Evolutionary conservation across 1,140 invertebrate genomes (phyloP).

Genomic region (Drosophila kepulauana): DNA sequence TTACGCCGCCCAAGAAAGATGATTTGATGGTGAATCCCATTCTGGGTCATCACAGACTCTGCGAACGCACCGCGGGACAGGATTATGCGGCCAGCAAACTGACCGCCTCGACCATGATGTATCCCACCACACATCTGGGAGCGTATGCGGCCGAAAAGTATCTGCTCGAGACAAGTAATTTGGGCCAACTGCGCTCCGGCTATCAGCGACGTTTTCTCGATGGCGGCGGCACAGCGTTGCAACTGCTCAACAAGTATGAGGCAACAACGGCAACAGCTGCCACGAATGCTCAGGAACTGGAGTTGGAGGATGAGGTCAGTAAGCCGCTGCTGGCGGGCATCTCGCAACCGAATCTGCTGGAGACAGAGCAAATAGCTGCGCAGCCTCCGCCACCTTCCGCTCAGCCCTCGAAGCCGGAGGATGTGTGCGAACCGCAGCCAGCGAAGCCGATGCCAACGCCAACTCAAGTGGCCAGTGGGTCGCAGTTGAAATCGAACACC

Average conservation of each 20-base stretch:
- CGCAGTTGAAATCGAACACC: constrained; percentile 70
- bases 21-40: constrained; percentile 86
- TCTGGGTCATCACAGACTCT: constrained; percentile 87
- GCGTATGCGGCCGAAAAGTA: constrained; percentile 77
- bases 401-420: constrained; percentile 54
- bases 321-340: constrained; percentile 68
- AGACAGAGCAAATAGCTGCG: constrained; percentile 23
- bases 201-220: constrained; percentile 75
- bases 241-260: constrained; percentile 60
- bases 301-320: constrained; percentile 68
- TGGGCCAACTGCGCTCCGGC: constrained; percentile 59
- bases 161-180: constrained; percentile 72
- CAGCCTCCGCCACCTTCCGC: not conserved
- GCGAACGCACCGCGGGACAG: constrained; percentile 82
- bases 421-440: constrained; percentile 61
- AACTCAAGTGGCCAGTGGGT: constrained; percentile 31
- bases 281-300: constrained; percentile 24
- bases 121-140: constrained; percentile 71
- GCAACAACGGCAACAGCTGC: not conserved
- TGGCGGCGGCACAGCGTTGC: constrained; percentile 76
- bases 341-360: constrained; percentile 63
- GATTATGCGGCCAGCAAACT: constrained; percentile 55
- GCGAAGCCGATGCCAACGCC: constrained; percentile 45
- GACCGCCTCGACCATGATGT: constrained; percentile 71
- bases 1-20: constrained; percentile 82